phyloP scores from a whole-genome alignment of 2,113 vertebrate genomes.

The Paramisgurnus dabryanus region DNA sequence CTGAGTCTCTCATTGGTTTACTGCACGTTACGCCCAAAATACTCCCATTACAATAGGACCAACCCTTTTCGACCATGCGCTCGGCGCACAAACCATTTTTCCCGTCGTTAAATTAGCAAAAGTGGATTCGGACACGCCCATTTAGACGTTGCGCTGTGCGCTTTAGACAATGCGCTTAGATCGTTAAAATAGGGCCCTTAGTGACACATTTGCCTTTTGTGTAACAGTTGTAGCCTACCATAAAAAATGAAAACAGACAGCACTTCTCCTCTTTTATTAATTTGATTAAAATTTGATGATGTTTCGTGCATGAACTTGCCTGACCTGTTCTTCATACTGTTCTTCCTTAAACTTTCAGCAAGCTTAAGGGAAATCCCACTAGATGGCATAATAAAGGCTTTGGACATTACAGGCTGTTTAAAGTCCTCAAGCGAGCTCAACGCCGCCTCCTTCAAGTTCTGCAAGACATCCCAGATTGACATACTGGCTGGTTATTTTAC shows the following conservation, averaged over 20 bases:
- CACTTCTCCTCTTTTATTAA: neutral
- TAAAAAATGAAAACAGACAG: neutral
- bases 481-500: constrained; percentile 63
- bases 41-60: too few relatives aligned
- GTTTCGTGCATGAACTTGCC: neutral
- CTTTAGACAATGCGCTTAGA: too few relatives aligned
- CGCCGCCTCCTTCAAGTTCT: constrained; percentile 48
- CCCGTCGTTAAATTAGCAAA: too few relatives aligned
- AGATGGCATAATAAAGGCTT: constrained; percentile 16
- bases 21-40: too few relatives aligned
- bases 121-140: too few relatives aligned
- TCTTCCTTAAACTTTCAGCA: neutral
- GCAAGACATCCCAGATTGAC: constrained; percentile 63
- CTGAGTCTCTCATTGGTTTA: too few relatives aligned
- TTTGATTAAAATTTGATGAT: neutral
- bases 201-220: neutral
- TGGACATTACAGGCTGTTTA: constrained; percentile 23
- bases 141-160: too few relatives aligned
- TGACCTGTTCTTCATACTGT: neutral
- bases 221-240: neutral
- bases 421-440: constrained; percentile 53
- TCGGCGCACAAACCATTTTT: too few relatives aligned
- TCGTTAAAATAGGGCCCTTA: too few relatives aligned
- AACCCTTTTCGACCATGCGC: too few relatives aligned
- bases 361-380: constrained; percentile 21